Evolutionary conservation across 2,113 vertebrate species (phyloP), one percentile per base, ranked within the genome.

Genomic region (Apodemus speciosus): DNA sequence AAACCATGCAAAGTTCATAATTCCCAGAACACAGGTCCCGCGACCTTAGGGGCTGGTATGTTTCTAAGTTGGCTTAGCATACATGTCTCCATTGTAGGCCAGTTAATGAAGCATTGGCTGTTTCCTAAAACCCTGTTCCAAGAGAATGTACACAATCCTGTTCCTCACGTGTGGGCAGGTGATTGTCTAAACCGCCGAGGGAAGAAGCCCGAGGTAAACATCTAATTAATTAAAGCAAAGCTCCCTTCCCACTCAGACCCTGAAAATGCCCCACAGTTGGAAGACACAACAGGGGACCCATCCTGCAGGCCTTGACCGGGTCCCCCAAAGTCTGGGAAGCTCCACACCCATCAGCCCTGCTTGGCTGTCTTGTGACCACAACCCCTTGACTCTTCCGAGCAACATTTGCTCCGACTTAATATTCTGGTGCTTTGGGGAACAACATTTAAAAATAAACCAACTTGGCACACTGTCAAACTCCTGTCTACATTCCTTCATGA

Each of bases 381-480:
- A 88, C 94, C 84, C 89, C 53, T 60, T 51, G 56, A 14, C 21
- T 92, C 93, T 85, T 93, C 81, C 85, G 89, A 91, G 75, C 83
- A 75, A 71, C 53, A 13, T 94, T 95, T 95, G 38, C 85, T 97
- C 89, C 93, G 97, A 66, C 69, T 95, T 87, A 96, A 97, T 95
- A 95, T 49, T 40, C 92, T 27, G 11, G 18, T 35, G 92, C 94
- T 96, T 98, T 97, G 9, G 89, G 97, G 97, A 97, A 96, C 97
- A 97, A 97, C 91, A 75, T 97, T 91, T 93, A 95, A 95, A 97
- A 97, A 97, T 98, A 96, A 97, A 94, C 93, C 91, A n/a, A 86
- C 6, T 97, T 98, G 97, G 97, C 98, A 97, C 96, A 23, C 49
- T 97, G 97, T 98, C 97, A 98, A 97, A 97, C 95, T 94, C 96